phyloP scores from a whole-genome alignment of 2,888 invertebrate species.

The Drosophila kanekoi region DNA sequence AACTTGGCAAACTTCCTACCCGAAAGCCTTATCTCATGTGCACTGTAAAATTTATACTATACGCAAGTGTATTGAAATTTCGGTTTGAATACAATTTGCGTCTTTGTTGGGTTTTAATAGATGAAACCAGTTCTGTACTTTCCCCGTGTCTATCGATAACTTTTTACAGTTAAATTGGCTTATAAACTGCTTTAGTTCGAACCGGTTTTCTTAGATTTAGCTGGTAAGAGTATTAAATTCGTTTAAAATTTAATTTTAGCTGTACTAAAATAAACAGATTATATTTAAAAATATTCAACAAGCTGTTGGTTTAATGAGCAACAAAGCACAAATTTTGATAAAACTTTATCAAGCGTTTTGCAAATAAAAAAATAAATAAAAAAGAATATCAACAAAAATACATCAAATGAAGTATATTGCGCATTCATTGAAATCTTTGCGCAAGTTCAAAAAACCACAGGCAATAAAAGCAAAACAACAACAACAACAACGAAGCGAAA shows the following conservation, averaged over 20 bases:
- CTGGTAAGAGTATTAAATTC: too few species aligned
- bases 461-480: constrained; percentile 35
- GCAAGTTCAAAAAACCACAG: constrained; percentile 58
- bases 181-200: too few species aligned
- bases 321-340: constrained; percentile 32
- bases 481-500: constrained; percentile 8
- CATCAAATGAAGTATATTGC: constrained; percentile 41
- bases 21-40: not conserved
- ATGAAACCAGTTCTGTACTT: too few species aligned
- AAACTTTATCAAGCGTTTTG: constrained; percentile 44
- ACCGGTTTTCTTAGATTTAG: too few species aligned
- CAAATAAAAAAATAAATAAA: constrained; percentile 20
- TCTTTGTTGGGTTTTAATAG: too few species aligned
- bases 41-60: too few species aligned
- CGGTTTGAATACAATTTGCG: too few species aligned
- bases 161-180: too few species aligned
- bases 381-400: constrained; percentile 4
- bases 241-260: too few species aligned
- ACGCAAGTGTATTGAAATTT: too few species aligned
- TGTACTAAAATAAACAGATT: not conserved
- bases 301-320: constrained; percentile 3
- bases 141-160: too few species aligned
- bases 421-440: constrained; percentile 52
- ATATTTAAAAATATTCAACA: not conserved
- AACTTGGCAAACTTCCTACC: constrained; percentile 33